A percentile compares a stretch with the other conserved stretches of the same genome.
Evolutionary conservation across 2,888 invertebrate genomes (phyloP).

Genomic region (Perdita meconis): DNA sequence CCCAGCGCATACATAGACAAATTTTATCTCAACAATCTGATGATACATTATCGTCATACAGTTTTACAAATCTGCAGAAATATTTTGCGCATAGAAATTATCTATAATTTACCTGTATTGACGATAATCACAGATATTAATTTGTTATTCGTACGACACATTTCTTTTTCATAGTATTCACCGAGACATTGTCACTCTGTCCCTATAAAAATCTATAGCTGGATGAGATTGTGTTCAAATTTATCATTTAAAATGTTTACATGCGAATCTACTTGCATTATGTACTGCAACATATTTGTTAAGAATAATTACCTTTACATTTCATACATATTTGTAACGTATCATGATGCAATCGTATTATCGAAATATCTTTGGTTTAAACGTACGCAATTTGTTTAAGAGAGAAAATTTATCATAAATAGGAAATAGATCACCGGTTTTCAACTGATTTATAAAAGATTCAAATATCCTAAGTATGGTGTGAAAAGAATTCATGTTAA

Average conservation of each 20-base stretch:
- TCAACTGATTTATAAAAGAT: conserved; percentile 25
- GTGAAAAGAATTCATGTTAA: conserved; percentile 30
- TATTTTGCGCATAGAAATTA: conserved; percentile 47
- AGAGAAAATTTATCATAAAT: conserved; percentile 32
- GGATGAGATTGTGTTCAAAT: conserved; percentile 52
- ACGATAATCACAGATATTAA: conserved; percentile 63
- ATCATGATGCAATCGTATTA: conserved; percentile 76
- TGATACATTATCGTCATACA: conserved; percentile 61
- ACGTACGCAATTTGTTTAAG: conserved; percentile 69
- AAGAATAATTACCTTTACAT: conserved; percentile 78
- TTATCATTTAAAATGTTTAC: conserved; percentile 41
- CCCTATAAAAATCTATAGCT: conserved; percentile 34
- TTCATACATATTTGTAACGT: conserved; percentile 76
- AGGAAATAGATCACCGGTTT: conserved; percentile 19
- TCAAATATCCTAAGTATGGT: conserved; percentile 7
- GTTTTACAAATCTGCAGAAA: conserved; percentile 50
- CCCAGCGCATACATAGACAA: conserved; percentile 54
- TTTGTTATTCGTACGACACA: conserved; percentile 53
- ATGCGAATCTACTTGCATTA: conserved; percentile 51
- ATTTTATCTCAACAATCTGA: conserved; percentile 58
- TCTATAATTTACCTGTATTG: conserved; percentile 51
- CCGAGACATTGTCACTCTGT: conserved; percentile 24
- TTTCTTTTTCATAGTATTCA: conserved; percentile 27
- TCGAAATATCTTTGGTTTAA: conserved; percentile 81
- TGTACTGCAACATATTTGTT: conserved; percentile 59